Evolutionary conservation across 2,113 vertebrate genomes (phyloP).

Genomic region (Nanorana parkeri): DNA sequence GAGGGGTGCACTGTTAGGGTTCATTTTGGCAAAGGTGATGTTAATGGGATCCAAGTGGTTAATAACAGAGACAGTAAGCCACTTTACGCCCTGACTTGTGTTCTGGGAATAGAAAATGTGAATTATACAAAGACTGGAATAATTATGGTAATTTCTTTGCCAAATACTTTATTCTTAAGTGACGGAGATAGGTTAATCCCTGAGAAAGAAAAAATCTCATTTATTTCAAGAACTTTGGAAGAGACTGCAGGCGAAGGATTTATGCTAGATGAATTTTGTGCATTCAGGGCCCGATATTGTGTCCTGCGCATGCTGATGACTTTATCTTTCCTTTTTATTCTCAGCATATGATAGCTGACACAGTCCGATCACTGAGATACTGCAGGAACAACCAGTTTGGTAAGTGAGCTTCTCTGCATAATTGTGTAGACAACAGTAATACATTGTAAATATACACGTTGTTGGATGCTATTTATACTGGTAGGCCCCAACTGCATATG

Average conservation of each 20-base stretch:
- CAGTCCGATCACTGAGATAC: constrained; percentile 87
- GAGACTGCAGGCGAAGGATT: not conserved
- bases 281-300: not conserved
- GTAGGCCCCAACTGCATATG: too few species aligned
- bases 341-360: constrained; percentile 96
- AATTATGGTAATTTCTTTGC: constrained; percentile 34
- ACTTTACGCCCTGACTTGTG: not conserved
- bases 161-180: constrained; percentile 27
- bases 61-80: not conserved
- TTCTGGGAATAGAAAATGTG: not conserved
- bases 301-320: not conserved
- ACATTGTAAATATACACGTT: too few species aligned
- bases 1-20: too few species aligned
- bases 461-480: too few species aligned
- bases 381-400: constrained; percentile 91
- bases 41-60: not conserved
- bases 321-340: constrained; percentile 57
- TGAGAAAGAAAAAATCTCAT: constrained; percentile 19
- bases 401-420: constrained; percentile 67
- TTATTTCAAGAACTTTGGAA: constrained; percentile 13
- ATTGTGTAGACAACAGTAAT: not conserved
- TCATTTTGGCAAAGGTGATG: not conserved
- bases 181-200: constrained; percentile 15
- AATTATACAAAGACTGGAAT: constrained; percentile 17
- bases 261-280: not conserved